Evolutionary conservation across 2,113 vertebrate genomes (phyloP), one percentile per base, ranked within the genome.

Genomic region (Lepisosteus oculatus): DNA sequence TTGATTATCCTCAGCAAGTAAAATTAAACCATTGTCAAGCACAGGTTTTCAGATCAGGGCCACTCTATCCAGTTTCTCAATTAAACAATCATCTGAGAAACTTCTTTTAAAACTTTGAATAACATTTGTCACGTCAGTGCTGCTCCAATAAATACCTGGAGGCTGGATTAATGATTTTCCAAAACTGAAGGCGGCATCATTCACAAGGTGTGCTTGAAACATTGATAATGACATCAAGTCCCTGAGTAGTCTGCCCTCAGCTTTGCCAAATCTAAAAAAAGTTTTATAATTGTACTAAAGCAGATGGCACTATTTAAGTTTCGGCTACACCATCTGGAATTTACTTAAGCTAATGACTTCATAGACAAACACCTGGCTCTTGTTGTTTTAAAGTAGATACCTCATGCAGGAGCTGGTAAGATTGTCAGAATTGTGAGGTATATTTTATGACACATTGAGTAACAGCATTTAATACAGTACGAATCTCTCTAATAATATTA

Each of bases 291-390:
- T 89, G 87, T 89, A 91, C 90, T 83, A 88, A 89, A 90, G 89
- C 89, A 93, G 89, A 93, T 90, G 91, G 87, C 87, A 92, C 86
- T 89, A 85, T 88, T 91, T 90, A 87, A 88, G 80, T 92, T 90
- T 88, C 83, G 81, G 85, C 81, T 76, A 68, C 83, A 81, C 88
- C 90, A 91, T 89, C 89, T 90, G 88, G 86, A 90, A 82, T 86
- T 88, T 86, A 87, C 89, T 87, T 88, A 89, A 90, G 92, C 88
- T 84, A 84, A 89, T 90, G 90, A 89, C 89, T 89, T 91, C 89
- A 90, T 89, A 87, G 90, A 88, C 85, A 88, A 88, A 87, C 88
- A 85, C 81, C 63, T 79, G 78, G 79, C 79, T 83, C 86, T 73
- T 69, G 83, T 83, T 84, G 85, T 87, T 84, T 85, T 84, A 82